Percentiles rank a stretch among this genome's conserved stretches.
phyloP scores from a whole-genome alignment of 2,113 vertebrate genomes.

The Semnornis frantzii region DNA sequence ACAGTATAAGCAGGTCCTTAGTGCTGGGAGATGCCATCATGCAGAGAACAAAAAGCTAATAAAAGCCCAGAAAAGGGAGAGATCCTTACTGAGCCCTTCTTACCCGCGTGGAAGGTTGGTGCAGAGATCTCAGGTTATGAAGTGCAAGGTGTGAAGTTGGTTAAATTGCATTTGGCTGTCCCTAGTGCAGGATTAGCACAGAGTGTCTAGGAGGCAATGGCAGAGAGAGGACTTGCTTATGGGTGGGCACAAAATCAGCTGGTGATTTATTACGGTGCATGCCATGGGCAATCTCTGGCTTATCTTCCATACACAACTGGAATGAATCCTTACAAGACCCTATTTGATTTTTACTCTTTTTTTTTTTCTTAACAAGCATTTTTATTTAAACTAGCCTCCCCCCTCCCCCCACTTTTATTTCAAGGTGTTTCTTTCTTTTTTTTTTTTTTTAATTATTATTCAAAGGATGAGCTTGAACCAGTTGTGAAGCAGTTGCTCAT shows the following conservation, averaged over 20 bases:
- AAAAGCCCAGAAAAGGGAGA: background rate
- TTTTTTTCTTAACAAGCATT: background rate
- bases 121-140: background rate
- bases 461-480: background rate
- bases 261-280: background rate
- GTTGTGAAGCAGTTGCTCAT: background rate
- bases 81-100: background rate
- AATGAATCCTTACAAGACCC: background rate
- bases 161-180: background rate
- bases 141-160: background rate
- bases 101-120: background rate
- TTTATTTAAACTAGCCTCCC: background rate
- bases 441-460: background rate
- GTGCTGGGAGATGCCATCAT: background rate
- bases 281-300: background rate
- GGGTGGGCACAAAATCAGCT: background rate
- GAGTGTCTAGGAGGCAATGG: background rate
- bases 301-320: background rate
- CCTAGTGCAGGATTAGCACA: background rate
- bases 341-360: background rate
- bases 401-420: background rate
- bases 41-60: background rate
- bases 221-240: background rate
- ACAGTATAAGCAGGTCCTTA: background rate
- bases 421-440: background rate